Evolutionary conservation across 1,140 invertebrate species (phyloP), one percentile per base, ranked within the genome.

Genomic region (Pseudomyrmex flavicornis): DNA sequence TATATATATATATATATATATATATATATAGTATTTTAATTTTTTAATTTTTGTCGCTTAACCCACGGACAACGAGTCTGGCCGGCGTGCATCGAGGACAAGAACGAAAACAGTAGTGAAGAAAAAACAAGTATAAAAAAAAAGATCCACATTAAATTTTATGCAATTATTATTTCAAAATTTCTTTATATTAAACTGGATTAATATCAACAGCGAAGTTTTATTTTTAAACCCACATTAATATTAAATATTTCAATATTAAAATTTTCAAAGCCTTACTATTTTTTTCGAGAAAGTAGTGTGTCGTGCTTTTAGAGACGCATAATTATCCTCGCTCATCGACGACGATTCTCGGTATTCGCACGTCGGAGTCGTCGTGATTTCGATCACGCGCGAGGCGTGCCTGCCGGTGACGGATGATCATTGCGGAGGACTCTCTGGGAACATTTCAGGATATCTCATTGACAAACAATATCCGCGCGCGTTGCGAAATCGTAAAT

Each of bases 381-480:
- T 80, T 84, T 83, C 79, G 84, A 76, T 85, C 84, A 85, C 84
- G 84, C 63, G 56, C 84, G 50, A 80, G 77, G 22, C 86, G 66
- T 74, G 77, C 73, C 85, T 59, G 85, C 59, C 72, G 20, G 76
- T 89, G 88, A 89, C 88, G 84, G 88, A 89, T 89, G 87, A 89
- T 89, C 82, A 77, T 85, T 63, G 77, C 48, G 69, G 58, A 70
- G 56, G 44, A 35, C 35, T 35, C 35, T 84, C 84, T 74, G 87
- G 73, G 83, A 88, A 88, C 74, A 75, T 69, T 83, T 73, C 58
- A 80, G 74, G 61, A 58, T 35, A 59, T 65, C 73, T 86, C 89
- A 90, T 91, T 92, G 90, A 91, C 91, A 90, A 91, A 91, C 90
- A 92, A 88, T 90, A 90, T 88, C 84, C 88, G 82, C 80, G 70